Base-by-base conservation (phyloP, 1,140 invertebrate genomes). In the Dreissena polymorpha region DNA sequence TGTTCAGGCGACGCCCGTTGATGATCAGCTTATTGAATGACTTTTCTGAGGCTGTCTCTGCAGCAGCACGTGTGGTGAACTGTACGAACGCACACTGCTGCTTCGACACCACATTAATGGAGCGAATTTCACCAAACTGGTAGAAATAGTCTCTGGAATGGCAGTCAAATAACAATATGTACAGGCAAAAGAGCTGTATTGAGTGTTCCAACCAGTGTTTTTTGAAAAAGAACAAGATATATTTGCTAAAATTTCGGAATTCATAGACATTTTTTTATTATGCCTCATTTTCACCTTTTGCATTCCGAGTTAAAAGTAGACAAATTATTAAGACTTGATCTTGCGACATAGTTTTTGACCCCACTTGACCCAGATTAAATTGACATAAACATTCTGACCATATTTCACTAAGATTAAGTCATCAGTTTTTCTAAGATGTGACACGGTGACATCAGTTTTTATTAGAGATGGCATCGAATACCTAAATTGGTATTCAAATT, bases 1-100 rank as follows among this genome's bases (percentile, higher is more conserved):
- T 98, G 12, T 97, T 98, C 0, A 99, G 94, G 77, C 98, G 94
- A 70, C 90, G 86, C 14, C 92, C 93, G 72, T 92, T 91, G 5
- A 94, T 85, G 39, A 93, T 97, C 21, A 99, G 93, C 91, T 99
- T 98, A 89, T 99, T 99, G 90, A 99, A 99, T 0, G 97, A 98
- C 88, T 97, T 96, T 90, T 99, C 98, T 5, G 98, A 98, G 14
- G 98, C 98, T 82, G 96, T 93, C 93, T 99, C 99, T 0, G 99
- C 97, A 0, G 97, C 96, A 69, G 94, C 94, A 81, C 99, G 94
- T 50, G 96, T 96, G 0, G 98, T 99, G 91, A 98, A 99, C 90
- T 99, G 98, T 8, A 99, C 96, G 92, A 99, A 99, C 0, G 98
- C 98, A 94, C 98, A 99, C 88, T 99, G 98, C 88, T 99, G 98